These are phyloP conservation scores for Alloscopus bannaensis DNA, from an alignment of 2,888 invertebrate genomes.

Conservation along the genomic window DNA sequence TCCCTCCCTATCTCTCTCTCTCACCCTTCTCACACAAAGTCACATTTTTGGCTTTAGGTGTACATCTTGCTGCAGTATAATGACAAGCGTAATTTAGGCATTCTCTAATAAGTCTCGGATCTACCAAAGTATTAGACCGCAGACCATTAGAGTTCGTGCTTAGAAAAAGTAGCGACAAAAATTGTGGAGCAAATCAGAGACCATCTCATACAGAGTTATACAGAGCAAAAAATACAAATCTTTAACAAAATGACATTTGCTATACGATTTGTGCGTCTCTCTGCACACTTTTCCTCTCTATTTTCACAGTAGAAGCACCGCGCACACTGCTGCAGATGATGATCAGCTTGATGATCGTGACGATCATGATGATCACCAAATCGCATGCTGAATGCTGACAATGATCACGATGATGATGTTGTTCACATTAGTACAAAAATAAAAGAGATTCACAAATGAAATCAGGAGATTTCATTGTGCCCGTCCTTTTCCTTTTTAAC, in stretches of 20 bases:
- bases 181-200: neutral
- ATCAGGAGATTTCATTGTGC: conserved; percentile 12
- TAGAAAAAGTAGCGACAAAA: neutral
- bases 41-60: neutral
- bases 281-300: neutral
- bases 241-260: neutral
- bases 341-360: conserved; percentile 11
- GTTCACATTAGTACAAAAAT: conserved; percentile 24
- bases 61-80: neutral
- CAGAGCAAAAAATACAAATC: conserved; percentile 1
- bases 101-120: neutral
- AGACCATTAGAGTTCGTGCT: conserved; percentile 22
- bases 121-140: conserved; percentile 10
- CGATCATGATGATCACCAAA: conserved; percentile 34
- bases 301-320: neutral
- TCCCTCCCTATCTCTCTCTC: too few relatives aligned
- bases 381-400: conserved; percentile 3
- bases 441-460: conserved; percentile 20
- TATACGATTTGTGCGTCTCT: neutral
- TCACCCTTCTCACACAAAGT: too few relatives aligned
- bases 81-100: neutral
- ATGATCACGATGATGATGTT: conserved; percentile 25
- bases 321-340: conserved; percentile 10
- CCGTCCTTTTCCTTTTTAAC: neutral
- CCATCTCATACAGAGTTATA: neutral